These are phyloP conservation scores for Catostomus latipinnis DNA, from an alignment of 2,797 vertebrate genomes.

Conservation along the genomic window DNA sequence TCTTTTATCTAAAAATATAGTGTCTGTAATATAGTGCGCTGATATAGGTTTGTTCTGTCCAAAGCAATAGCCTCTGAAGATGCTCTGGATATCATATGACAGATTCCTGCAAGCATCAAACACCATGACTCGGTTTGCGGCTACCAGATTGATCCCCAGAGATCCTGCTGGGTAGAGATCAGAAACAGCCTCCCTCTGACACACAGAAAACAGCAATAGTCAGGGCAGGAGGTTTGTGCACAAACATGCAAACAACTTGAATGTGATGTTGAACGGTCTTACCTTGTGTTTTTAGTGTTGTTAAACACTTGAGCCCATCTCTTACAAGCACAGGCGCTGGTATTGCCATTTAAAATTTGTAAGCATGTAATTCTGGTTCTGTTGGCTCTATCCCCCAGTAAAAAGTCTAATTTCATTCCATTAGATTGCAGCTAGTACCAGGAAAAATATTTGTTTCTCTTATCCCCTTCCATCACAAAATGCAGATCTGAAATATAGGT, in stretches of 20 bases:
- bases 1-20: no score
- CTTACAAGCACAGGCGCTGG: slow-evolving; percentile 82
- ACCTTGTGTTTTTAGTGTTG: slow-evolving; percentile 63
- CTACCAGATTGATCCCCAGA: slow-evolving; percentile 95
- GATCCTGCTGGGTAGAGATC: slow-evolving; percentile 96
- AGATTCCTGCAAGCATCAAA: slow-evolving; percentile 99
- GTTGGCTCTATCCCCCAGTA: no score
- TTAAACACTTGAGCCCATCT: slow-evolving; percentile 96
- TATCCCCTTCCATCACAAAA: no score
- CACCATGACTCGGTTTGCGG: slow-evolving; percentile 94
- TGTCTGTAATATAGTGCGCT: slow-evolving; percentile 75
- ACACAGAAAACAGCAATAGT: neutral
- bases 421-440: no score
- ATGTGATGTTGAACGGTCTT: neutral
- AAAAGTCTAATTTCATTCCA: no score
- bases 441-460: no score
- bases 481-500: slow-evolving; percentile 50
- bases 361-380: no score
- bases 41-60: slow-evolving; percentile 93
- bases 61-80: slow-evolving; percentile 97
- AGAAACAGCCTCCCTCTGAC: slow-evolving; percentile 91
- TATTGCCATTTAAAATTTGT: slow-evolving; percentile 84
- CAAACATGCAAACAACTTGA: neutral
- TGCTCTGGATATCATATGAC: slow-evolving; percentile 95
- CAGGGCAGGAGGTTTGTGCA: neutral